Conservation (phyloP, 2,888 invertebrate species). For the Mechanitis messenoides region DNA sequence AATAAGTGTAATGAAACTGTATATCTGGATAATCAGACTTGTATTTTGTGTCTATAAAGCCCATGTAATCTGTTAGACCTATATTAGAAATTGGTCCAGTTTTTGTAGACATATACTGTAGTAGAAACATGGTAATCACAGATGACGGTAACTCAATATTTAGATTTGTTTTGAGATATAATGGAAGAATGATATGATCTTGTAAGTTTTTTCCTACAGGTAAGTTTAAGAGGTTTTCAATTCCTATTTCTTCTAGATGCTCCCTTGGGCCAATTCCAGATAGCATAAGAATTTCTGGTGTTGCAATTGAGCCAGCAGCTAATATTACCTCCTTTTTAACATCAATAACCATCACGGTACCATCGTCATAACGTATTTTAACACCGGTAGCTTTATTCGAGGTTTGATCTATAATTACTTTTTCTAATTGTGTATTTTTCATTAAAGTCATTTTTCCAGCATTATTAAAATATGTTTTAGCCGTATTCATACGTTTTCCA, state of each 20-base stretch:
- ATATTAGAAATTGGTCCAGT: conserved; percentile 64
- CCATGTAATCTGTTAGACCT: conserved; percentile 63
- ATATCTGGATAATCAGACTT: conserved; percentile 66
- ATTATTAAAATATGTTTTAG: conserved; percentile 61
- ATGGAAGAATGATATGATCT: conserved; percentile 62
- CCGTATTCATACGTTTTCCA: conserved; percentile 70
- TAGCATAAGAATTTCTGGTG: conserved; percentile 69
- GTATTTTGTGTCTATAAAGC: conserved; percentile 67
- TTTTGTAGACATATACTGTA: conserved; percentile 66
- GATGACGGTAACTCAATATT: conserved; percentile 32
- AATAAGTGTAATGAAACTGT: conserved; percentile 59
- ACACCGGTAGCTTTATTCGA: conserved; percentile 59
- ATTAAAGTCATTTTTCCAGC: conserved; percentile 51
- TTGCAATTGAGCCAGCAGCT: conserved; percentile 67
- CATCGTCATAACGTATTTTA: conserved; percentile 48
- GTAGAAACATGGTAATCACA: conserved; percentile 41
- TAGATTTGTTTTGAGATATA: conserved; percentile 38
- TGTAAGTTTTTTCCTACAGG: conserved; percentile 71
- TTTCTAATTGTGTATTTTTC: conserved; percentile 68
- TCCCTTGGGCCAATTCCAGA: conserved; percentile 69
- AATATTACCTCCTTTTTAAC: conserved; percentile 68
- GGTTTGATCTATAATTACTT: conserved; percentile 64
- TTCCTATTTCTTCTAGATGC: conserved; percentile 49
- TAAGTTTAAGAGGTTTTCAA: conserved; percentile 51
- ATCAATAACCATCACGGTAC: conserved; percentile 42